phyloP scores from a whole-genome alignment of 2,797 vertebrate genomes.

The Phalloptychus januarius region DNA sequence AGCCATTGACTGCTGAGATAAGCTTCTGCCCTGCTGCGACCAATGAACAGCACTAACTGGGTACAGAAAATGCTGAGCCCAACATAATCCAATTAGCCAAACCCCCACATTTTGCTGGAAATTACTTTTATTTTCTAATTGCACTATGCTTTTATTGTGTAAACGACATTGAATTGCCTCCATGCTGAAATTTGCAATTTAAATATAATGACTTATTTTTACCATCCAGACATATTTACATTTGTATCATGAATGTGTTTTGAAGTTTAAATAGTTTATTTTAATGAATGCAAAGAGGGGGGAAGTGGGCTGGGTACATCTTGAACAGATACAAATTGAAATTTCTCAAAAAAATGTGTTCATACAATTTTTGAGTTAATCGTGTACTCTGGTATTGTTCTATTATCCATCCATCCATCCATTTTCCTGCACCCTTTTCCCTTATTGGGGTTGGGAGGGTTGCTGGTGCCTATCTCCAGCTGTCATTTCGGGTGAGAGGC shows the following conservation, averaged over 20 bases:
- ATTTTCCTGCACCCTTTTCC: too few relatives aligned
- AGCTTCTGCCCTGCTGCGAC: neutral
- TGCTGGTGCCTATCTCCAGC: too few relatives aligned
- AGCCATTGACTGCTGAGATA: constrained; percentile 2
- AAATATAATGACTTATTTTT: neutral
- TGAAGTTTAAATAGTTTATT: neutral
- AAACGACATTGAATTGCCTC: neutral
- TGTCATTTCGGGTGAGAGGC: too few relatives aligned
- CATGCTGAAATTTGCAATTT: neutral
- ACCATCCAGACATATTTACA: neutral
- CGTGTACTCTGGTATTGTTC: neutral
- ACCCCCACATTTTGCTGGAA: neutral
- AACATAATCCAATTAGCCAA: neutral
- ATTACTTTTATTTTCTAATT: neutral
- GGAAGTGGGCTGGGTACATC: too few relatives aligned
- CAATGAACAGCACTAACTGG: constrained; percentile 6
- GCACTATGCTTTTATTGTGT: neutral
- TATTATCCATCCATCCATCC: too few relatives aligned
- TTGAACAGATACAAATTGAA: neutral
- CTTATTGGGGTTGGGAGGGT: too few relatives aligned
- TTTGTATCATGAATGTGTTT: neutral
- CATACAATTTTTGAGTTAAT: neutral
- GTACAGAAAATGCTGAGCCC: neutral
- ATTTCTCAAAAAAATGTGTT: neutral
- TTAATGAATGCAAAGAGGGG: neutral